These are phyloP conservation scores for Sus scrofa DNA, from an alignment of 2,113 vertebrate genomes.

Conservation along the genomic window DNA sequence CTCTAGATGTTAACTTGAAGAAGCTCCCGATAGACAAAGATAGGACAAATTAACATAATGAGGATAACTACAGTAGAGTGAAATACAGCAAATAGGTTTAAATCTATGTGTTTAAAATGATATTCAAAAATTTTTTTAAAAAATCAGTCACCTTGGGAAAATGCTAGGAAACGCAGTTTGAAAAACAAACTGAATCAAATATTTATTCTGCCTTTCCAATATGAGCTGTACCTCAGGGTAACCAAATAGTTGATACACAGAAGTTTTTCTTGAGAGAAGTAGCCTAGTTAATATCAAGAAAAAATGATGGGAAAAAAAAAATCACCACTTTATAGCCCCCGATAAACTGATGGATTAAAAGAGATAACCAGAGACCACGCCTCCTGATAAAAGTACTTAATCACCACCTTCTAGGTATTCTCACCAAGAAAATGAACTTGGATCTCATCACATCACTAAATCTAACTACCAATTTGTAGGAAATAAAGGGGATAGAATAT, in stretches of 20 bases:
- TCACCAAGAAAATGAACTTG: constrained; percentile 7
- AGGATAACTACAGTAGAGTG: background rate
- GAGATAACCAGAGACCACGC: constrained; percentile 11
- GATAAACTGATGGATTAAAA: constrained; percentile 31
- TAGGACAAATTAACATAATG: background rate
- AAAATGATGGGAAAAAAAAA: constrained; percentile 5
- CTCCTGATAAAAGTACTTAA: no score
- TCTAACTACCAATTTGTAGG: no score
- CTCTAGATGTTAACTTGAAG: constrained; percentile 13
- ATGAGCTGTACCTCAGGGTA: background rate
- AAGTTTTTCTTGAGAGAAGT: constrained; percentile 35
- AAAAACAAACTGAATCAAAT: constrained; percentile 47
- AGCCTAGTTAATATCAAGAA: constrained; percentile 33
- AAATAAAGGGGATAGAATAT: no score
- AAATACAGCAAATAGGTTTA: background rate
- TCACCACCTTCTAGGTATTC: background rate
- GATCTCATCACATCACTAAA: background rate
- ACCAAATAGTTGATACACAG: background rate
- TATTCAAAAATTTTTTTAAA: background rate
- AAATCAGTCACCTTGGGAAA: constrained; percentile 28
- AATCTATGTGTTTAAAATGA: constrained; percentile 41
- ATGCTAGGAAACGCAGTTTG: constrained; percentile 3
- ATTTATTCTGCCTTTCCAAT: constrained; percentile 3
- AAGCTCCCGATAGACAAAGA: constrained; percentile 7
- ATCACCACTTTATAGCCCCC: constrained; percentile 12